Evolutionary conservation across 64 coral and sea anemone species (phyloP), one percentile per base, ranked within the genome.

Genomic region (Acropora tenuis): DNA sequence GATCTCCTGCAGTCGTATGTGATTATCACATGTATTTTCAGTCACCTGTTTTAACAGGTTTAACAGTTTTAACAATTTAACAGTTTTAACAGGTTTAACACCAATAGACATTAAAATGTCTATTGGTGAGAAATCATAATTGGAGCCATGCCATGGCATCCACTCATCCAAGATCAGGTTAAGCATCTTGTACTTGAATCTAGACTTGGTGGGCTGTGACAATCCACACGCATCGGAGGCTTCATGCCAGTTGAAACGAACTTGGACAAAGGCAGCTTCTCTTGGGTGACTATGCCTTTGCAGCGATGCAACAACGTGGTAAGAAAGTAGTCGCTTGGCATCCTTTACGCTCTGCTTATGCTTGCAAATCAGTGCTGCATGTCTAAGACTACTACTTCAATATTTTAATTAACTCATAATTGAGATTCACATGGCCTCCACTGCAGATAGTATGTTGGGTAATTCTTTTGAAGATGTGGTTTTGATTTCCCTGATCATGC

Each of bases 401-500:
- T 96, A 90, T 46, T 78, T 69, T 0, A 96, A 65, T 5, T 55
- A 10, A 5, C 52, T 55, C 52, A 55, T 55, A 55, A 10, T 55
- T 10, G 10, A 96, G 6, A 7, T 1, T 42, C 0, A 16, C 43
- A 67, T 63, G 69, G 20, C 61, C 52, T 5, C 79, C 89, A 46
- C 45, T 78, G 2, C 94, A 16, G 0, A 76, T 41, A 78, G n/a
- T n/a, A n/a, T 79, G 61, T 10, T 69, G 88, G 0, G 86, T 84
- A 20, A 96, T 92, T 13, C 94, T 18, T 78, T 83, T 91, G 79
- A 53, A 61, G 83, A 47, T 84, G 17, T 47, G 79, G 17, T 68
- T 68, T 3, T 95, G 94, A 19, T 95, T 86, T 20, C 84, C 78
- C 9, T 90, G 88, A 61, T 95, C 94, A 89, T 95, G 81, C 4